Evolutionary conservation across 2,797 vertebrate genomes (phyloP), one percentile per base, ranked within the genome.

Genomic region (Brotula barbata): DNA sequence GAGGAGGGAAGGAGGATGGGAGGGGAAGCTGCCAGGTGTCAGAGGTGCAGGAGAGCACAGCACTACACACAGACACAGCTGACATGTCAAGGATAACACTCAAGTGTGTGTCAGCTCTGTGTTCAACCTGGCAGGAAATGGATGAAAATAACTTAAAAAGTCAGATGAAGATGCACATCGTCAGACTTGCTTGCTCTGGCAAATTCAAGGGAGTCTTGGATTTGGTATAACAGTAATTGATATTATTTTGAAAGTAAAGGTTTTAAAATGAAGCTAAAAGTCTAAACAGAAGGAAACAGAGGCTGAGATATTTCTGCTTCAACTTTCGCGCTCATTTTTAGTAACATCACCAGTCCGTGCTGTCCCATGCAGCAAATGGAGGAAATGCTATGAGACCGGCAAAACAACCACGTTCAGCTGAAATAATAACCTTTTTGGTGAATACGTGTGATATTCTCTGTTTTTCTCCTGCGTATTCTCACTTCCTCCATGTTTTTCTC

Each of bases 11-110:
- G 58, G 62, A 53, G 31, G 17, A 33, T 14, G n/a, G 16, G 58
- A 37, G 5, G 69, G 65, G 62, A 53, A 55, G 51, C 58, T 54
- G 68, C 66, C 16, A 77, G 48, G n/a, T 53, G 58, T 52, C 52
- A 64, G 68, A 77, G 65, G 71, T 62, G 63, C 4, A 8, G 25
- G 25, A 55, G 21, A 31, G 1, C n/a, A 14, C 31, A 21, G 15
- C 14, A 9, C 33, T 51, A 56, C 51, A 52, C 13, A 14, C 53
- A 19, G n/a, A n/a, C 25, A 4, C 6, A 25, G 11, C 21, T 17
- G 3, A 19, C 17, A 21, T 3, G 1, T 15, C 4, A 49, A 2
- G 41, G 4, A 47, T 21, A 52, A 57, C 12, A 0, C 7, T n/a
- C 7, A 6, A 21, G 13, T 8, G 19, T 8, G 44, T 1, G 1